These are phyloP conservation scores for Keiferia lycopersicella DNA, from an alignment of 2,888 invertebrate genomes.

Conservation along the genomic window DNA sequence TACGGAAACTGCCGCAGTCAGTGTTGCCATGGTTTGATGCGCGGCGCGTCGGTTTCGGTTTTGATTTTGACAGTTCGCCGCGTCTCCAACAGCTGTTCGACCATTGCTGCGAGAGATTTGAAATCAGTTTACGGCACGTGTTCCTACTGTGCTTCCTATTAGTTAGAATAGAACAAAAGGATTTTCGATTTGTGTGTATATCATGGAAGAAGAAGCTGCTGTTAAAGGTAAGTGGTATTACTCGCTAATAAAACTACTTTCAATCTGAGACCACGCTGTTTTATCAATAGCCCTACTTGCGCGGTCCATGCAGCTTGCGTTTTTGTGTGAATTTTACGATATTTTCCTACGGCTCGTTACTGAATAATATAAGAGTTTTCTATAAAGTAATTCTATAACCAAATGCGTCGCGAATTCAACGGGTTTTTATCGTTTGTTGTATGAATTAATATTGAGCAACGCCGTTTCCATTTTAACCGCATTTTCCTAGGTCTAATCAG, in stretches of 20 bases:
- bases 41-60: slow-evolving; percentile 57
- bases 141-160: slow-evolving; percentile 36
- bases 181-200: slow-evolving; percentile 33
- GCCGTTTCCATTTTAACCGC: neutral
- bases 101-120: slow-evolving; percentile 56
- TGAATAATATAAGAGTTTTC: neutral
- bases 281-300: slow-evolving; percentile 30
- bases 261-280: slow-evolving; percentile 30
- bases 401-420: neutral
- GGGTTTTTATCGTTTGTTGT: neutral
- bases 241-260: slow-evolving; percentile 19
- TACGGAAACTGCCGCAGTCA: slow-evolving; percentile 39
- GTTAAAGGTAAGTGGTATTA: slow-evolving; percentile 55
- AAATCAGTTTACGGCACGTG: slow-evolving; percentile 64
- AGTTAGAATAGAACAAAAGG: slow-evolving; percentile 37
- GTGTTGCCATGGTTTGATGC: slow-evolving; percentile 48
- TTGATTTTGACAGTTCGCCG: slow-evolving; percentile 70
- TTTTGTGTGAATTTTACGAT: neutral
- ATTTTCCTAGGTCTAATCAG: neutral
- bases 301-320: slow-evolving; percentile 18
- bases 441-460: neutral
- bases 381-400: neutral
- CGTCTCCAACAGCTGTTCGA: slow-evolving; percentile 75
- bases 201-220: slow-evolving; percentile 64
- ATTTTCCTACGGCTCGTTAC: neutral